Conservation (phyloP, 2,113 vertebrate species). For the Progne subis region DNA sequence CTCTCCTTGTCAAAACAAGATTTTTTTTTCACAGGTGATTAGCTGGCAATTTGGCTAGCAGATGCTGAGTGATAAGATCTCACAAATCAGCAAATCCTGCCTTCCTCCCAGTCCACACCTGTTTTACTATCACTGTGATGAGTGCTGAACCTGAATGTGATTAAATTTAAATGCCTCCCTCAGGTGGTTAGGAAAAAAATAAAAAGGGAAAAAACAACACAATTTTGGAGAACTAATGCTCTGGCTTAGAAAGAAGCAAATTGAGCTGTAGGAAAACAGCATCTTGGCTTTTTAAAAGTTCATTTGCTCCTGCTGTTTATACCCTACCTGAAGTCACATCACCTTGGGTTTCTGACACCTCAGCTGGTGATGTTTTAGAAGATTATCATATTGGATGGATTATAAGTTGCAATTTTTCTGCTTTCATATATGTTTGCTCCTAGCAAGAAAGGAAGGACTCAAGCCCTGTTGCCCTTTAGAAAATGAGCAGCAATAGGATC, state of each 20-base stretch:
- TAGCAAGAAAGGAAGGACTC: neutral
- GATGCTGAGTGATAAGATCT: neutral
- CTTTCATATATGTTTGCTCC: neutral
- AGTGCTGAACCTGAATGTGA: constrained; percentile 21
- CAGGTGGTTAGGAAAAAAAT: neutral
- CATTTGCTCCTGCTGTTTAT: constrained; percentile 62
- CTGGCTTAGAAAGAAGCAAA: constrained; percentile 47
- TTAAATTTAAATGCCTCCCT: constrained; percentile 64
- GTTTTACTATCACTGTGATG: constrained; percentile 26
- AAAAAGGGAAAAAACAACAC: neutral
- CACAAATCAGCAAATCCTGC: constrained; percentile 19
- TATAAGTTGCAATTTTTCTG: neutral
- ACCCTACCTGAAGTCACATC: constrained; percentile 50
- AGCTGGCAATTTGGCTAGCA: constrained; percentile 1
- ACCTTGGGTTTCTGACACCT: neutral
- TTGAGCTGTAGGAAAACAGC: constrained; percentile 27
- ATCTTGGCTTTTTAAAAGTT: constrained; percentile 59
- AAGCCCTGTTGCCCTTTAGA: neutral
- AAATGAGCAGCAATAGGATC: neutral
- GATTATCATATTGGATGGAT: neutral
- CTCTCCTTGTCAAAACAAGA: constrained; percentile 20
- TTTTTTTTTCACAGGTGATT: neutral
- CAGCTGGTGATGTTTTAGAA: neutral
- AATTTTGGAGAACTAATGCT: constrained; percentile 27
- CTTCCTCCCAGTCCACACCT: constrained; percentile 22